Evolutionary conservation across 2,797 vertebrate genomes (phyloP).

Genomic region (Tapera naevia): DNA sequence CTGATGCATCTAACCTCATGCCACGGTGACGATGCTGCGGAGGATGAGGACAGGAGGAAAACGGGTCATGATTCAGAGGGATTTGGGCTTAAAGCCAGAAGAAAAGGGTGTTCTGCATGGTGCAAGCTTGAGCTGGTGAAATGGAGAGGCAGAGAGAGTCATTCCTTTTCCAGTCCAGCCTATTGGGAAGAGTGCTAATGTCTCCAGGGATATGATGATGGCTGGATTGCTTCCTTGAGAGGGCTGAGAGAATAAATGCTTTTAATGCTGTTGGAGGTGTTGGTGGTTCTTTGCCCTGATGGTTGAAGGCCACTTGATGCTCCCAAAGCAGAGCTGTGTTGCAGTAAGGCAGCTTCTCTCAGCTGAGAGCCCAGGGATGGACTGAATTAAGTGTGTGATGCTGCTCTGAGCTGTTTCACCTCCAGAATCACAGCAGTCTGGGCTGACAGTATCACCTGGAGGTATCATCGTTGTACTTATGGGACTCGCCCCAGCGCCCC

Average conservation of each 20-base stretch:
- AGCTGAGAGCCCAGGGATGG: not conserved
- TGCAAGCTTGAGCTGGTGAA: not conserved
- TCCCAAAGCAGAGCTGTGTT: not conserved
- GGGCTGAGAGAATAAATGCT: not conserved
- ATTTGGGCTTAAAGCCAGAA: not conserved
- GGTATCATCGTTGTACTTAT: fast-evolving
- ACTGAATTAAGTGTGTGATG: not conserved
- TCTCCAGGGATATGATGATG: not conserved
- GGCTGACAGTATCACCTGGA: too few relatives aligned
- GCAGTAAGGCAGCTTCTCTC: not conserved
- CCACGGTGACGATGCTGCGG: fast-evolving
- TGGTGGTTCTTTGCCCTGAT: not conserved
- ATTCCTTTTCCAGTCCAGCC: not conserved
- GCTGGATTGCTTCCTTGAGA: not conserved
- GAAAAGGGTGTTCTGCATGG: not conserved
- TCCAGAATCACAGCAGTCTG: not conserved
- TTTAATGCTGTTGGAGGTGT: not conserved
- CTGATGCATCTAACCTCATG: not conserved
- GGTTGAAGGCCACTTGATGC: fast-evolving
- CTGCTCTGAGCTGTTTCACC: not conserved
- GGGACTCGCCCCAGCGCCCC: not conserved
- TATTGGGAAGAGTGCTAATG: not conserved
- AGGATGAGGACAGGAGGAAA: not conserved
- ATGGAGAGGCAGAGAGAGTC: not conserved
- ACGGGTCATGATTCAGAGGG: fast-evolving